Conservation (phyloP, 92 coral and sea anemone species). For the Zoanthus sansibaricus region DNA sequence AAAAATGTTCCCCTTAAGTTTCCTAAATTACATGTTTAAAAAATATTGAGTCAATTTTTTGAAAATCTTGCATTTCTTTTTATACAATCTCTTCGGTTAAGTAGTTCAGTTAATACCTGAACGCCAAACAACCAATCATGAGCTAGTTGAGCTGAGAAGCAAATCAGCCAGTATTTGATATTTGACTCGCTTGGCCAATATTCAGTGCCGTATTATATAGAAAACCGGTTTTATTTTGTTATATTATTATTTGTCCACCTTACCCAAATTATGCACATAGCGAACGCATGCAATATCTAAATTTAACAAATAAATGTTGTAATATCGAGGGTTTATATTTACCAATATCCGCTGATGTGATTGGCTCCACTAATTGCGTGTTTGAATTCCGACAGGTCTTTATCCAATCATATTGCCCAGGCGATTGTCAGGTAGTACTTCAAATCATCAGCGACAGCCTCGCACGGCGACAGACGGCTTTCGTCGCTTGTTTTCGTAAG, state of each 20-base stretch:
- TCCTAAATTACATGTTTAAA: too few relatives aligned
- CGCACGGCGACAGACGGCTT: constrained; percentile 76
- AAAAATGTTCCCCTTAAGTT: too few relatives aligned
- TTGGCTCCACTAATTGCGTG: constrained; percentile 75
- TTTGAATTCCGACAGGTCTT: constrained; percentile 88
- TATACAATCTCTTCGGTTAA: neutral
- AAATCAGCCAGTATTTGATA: neutral
- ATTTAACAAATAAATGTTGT: constrained; percentile 65
- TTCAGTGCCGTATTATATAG: neutral
- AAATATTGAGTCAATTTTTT: too few relatives aligned
- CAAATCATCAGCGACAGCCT: constrained; percentile 81
- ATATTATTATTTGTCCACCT: neutral
- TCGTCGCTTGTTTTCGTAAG: constrained; percentile 65
- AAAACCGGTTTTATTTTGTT: neutral
- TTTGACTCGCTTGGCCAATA: neutral
- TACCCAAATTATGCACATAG: neutral
- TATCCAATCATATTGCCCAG: constrained; percentile 71
- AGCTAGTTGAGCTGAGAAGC: neutral
- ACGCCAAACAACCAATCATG: neutral
- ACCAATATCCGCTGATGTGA: constrained; percentile 48
- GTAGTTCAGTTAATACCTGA: neutral
- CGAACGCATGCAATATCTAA: neutral
- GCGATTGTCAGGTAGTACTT: constrained; percentile 60
- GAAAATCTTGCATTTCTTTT: neutral
- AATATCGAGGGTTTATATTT: constrained; percentile 63